These are phyloP conservation scores for Chrysopilus asiliformis DNA, from an alignment of 2,888 invertebrate species.

Conservation along the genomic window DNA sequence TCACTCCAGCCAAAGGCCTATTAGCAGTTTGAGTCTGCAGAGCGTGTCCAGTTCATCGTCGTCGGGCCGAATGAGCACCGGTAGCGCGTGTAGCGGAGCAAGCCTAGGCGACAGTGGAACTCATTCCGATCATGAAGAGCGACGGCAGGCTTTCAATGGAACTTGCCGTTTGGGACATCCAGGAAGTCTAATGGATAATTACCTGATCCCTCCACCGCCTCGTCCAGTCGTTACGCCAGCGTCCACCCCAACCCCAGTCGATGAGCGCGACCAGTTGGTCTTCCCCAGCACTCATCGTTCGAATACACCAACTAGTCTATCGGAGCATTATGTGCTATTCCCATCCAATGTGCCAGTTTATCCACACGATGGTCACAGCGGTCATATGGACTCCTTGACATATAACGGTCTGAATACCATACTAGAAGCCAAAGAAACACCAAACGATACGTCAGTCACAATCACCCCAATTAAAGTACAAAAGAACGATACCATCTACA, in stretches of 20 bases:
- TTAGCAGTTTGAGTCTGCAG: constrained; percentile 53
- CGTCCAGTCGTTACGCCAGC: constrained; percentile 37
- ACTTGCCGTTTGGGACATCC: constrained; percentile 28
- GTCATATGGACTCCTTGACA: constrained; percentile 20
- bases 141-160: constrained; percentile 26
- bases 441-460: constrained; percentile 21
- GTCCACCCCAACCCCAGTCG: constrained; percentile 28
- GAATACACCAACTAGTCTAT: constrained; percentile 30
- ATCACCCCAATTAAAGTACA: constrained; percentile 32
- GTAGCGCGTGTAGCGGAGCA: constrained; percentile 55
- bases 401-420: constrained; percentile 33
- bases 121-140: constrained; percentile 71
- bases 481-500: constrained; percentile 27
- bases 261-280: constrained; percentile 31
- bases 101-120: constrained; percentile 75
- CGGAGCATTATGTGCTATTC: constrained; percentile 34
- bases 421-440: constrained; percentile 31
- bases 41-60: constrained; percentile 54
- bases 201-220: constrained; percentile 49
- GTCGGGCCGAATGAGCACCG: constrained; percentile 69
- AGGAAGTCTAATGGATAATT: constrained; percentile 41
- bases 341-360: constrained; percentile 35
- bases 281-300: constrained; percentile 27
- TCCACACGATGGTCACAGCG: constrained; percentile 16
- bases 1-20: constrained; percentile 41